Evolutionary conservation across 2,113 vertebrate species (phyloP).

Genomic region (Argyrosomus japonicus): DNA sequence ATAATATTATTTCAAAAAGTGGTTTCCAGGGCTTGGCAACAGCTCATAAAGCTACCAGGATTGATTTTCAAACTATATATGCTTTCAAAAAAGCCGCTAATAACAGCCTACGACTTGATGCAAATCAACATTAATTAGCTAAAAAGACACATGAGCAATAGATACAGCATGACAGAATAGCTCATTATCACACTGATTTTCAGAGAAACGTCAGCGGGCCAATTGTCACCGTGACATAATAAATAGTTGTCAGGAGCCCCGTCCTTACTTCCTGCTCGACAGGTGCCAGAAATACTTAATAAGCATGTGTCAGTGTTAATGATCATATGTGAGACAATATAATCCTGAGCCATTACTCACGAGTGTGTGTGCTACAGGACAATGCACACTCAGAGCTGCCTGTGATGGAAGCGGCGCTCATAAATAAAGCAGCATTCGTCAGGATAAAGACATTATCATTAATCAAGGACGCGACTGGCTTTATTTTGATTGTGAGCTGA

Average conservation of each 20-base stretch:
- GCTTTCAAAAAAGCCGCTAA: slow-evolving; percentile 32
- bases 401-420: slow-evolving; percentile 33
- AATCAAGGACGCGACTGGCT: slow-evolving; percentile 16
- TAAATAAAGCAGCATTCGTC: slow-evolving; percentile 60
- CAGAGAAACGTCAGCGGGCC: slow-evolving; percentile 19
- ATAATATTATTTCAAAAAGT: neutral
- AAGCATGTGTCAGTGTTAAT: slow-evolving; percentile 55
- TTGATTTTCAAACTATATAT: slow-evolving; percentile 18
- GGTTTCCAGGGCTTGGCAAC: neutral
- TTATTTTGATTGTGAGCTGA: slow-evolving; percentile 33
- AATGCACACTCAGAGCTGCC: slow-evolving; percentile 1
- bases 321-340: slow-evolving; percentile 40
- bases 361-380: neutral
- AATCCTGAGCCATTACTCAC: slow-evolving; percentile 39
- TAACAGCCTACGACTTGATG: slow-evolving; percentile 44
- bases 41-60: neutral
- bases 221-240: slow-evolving; percentile 44
- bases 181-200: slow-evolving; percentile 54
- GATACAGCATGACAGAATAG: slow-evolving; percentile 21
- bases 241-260: slow-evolving; percentile 25
- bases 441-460: slow-evolving; percentile 33
- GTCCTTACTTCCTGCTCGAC: slow-evolving; percentile 6
- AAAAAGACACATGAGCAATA: slow-evolving; percentile 47
- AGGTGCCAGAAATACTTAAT: slow-evolving; percentile 64
- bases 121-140: slow-evolving; percentile 43